Evolutionary conservation across 2,113 vertebrate genomes (phyloP), one percentile per base, ranked within the genome.

Genomic region (Oenanthe melanoleuca): DNA sequence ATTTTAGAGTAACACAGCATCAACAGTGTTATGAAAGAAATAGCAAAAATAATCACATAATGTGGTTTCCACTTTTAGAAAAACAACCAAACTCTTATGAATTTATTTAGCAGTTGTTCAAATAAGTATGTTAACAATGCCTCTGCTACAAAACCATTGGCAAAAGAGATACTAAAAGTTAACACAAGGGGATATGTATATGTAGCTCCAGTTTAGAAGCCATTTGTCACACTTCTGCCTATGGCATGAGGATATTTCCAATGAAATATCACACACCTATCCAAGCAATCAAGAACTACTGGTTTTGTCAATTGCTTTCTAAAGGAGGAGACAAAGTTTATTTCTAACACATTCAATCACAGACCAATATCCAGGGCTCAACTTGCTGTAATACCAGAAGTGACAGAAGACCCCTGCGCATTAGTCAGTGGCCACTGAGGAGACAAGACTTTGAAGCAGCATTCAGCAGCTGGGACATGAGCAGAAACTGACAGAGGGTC

Each of bases 251-350:
- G 23, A 63, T 28, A 50, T 25, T 61, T 63, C 22, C 31, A 60
- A 23, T 3, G 23, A 78, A 91, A 23, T 55, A 61, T 4, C 47
- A 37, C 8, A 63, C 0, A 0, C 8, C 34, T 47, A 73, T 40
- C 49, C 25, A 61, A 40, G 18, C 19, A 66, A 28, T 12, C 16
- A 50, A 44, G 19, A 74, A 80, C 44, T 69, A 47, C 31, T 42
- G 7, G 6, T 45, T 67, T 26, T 70, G 47, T 47, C 44, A 94
- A 64, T 5, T 33, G 20, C 34, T 74, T 61, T 42, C 66, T 52
- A 50, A 83, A 44, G 25, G 38, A 61, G 14, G 7, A 55, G 59
- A 69, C 13, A 12, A 67, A 80, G 52, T 71, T 28, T 5, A 1
- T 44, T 75, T 59, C 73, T 59, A 78, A 42, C 13, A 75, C 25